Percentiles rank a stretch among this genome's conserved stretches.
phyloP scores from a whole-genome alignment of 2,113 vertebrate genomes.

The Anser cygnoides region DNA sequence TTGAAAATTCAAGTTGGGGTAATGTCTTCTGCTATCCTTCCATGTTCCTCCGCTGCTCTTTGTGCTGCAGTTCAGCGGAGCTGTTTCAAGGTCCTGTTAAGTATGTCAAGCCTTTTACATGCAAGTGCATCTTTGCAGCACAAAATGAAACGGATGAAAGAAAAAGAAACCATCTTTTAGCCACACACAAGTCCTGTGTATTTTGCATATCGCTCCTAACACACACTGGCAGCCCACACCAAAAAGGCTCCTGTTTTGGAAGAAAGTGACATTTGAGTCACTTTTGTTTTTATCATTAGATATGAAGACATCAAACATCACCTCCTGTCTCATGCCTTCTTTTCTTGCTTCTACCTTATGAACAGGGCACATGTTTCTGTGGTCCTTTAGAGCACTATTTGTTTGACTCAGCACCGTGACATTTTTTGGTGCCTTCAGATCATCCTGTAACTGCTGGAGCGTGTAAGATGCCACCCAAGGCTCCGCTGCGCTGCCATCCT shows the following conservation, averaged over 20 bases:
- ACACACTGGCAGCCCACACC: not conserved
- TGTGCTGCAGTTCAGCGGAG: not conserved
- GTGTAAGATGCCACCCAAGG: not conserved
- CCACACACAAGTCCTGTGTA: not conserved
- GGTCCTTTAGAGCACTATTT: not conserved
- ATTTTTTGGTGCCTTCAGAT: rapidly evolving
- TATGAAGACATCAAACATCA: conserved; percentile 24
- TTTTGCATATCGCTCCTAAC: conserved; percentile 44
- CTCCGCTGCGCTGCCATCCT: not conserved
- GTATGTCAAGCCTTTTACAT: not conserved
- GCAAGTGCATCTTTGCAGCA: not conserved
- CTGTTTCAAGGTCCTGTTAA: not conserved
- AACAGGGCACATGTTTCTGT: not conserved
- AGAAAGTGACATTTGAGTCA: conserved; percentile 66
- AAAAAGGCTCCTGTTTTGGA: conserved; percentile 49
- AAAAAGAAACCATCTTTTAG: conserved; percentile 17
- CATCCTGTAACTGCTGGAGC: not conserved
- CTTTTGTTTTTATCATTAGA: conserved; percentile 51
- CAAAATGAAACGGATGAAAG: not conserved
- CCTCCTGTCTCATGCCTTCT: not conserved
- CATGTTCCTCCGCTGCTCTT: not conserved
- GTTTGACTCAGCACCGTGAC: not conserved
- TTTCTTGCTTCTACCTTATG: not conserved
- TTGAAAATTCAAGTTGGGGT: not conserved
- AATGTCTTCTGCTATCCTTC: not conserved